Base-by-base conservation (phyloP, 2,888 invertebrate species). In the Eupithecia inturbata region DNA sequence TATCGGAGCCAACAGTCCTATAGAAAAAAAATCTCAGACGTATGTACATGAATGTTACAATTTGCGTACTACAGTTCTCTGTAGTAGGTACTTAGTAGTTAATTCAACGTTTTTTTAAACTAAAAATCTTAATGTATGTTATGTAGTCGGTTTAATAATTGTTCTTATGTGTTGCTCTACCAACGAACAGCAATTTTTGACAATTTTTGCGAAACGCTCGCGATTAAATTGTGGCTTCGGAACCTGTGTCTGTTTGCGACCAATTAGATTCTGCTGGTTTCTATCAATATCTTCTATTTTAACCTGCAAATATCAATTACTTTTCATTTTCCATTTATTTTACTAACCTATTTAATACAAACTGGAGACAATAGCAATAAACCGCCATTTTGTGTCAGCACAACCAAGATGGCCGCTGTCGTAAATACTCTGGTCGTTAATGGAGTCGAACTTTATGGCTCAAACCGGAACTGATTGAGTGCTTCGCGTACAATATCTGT, bases 381-480 rank as follows among this genome's bases (percentile, higher is more conserved):
- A 33, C 80, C 81, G 76, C 81, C 81, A 82, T 83, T 80, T 82
- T 80, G 80, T 81, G 81, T 82, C 82, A 81, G 82, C 82, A 77
- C 79, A 82, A 78, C 75, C 84, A 88, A 86, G 83, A 87, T 85
- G 82, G 83, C 82, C 75, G 74, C 76, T 79, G 78, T 84, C 86
- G 82, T 90, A 89, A 89, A 89, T 88, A 82, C 82, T 81, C 80
- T 78, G 83, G 78, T 84, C 88, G 85, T 89, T 87, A 88, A 88
- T 78, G 81, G 79, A 79, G 78, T 78, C 80, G 80, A 82, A 83
- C 79, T 89, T 89, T 87, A 88, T 84, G 87, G 85, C 79, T 74
- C 67, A 76, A n/a, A 68, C 57, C 67, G 75, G 77, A 81, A 78
- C 83, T 84, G 87, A 88, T 87, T 87, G 85, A 64, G 63, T 64